Conservation (phyloP, 2,797 vertebrate genomes). For the Labroides dimidiatus region DNA sequence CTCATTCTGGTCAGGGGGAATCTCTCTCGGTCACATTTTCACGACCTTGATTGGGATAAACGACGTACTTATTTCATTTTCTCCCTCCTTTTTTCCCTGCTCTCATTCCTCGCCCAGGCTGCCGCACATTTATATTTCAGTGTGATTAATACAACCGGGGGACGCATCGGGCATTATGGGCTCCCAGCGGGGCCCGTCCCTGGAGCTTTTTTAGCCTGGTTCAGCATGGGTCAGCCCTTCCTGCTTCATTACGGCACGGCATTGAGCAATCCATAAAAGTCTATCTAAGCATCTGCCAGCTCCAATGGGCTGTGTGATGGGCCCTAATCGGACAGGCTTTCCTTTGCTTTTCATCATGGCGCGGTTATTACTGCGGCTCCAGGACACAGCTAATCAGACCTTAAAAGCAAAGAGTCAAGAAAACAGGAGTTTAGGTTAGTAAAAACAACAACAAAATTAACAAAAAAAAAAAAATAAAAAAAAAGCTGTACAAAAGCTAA, state of each 20-base stretch:
- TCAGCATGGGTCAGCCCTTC: conserved; percentile 91
- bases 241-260: conserved; percentile 94
- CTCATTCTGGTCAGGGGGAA: conserved; percentile 59
- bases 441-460: too few relatives aligned
- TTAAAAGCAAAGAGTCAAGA: too few relatives aligned
- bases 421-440: too few relatives aligned
- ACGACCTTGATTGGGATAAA: conserved; percentile 79
- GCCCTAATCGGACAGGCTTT: conserved; percentile 88
- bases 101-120: conserved; percentile 66
- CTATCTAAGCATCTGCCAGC: conserved; percentile 99
- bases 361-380: conserved; percentile 49
- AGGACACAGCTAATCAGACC: conserved; percentile 72
- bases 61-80: conserved; percentile 75
- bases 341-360: conserved; percentile 78
- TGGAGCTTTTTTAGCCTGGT: conserved; percentile 90
- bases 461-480: too few relatives aligned
- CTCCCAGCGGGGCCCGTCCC: conserved; percentile 91
- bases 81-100: conserved; percentile 19
- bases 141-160: conserved; percentile 94
- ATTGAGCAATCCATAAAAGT: conserved; percentile 99
- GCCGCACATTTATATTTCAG: conserved; percentile 92
- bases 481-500: too few relatives aligned
- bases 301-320: conserved; percentile 93
- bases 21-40: conserved; percentile 67
- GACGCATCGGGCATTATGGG: conserved; percentile 88